Conservation (phyloP, 2,797 vertebrate species). For the Semotilus atromaculatus region DNA sequence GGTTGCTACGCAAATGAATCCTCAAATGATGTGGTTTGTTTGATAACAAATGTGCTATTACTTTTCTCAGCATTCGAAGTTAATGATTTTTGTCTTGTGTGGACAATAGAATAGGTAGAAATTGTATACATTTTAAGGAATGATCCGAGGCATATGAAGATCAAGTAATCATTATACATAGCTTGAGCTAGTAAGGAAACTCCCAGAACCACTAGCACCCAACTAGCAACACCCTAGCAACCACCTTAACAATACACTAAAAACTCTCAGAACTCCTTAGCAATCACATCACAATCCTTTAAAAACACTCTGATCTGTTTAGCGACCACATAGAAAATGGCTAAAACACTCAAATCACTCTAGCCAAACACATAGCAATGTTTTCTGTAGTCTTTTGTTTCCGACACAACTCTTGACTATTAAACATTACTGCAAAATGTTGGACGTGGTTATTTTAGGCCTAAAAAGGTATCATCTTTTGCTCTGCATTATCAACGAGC, state of each 20-base stretch:
- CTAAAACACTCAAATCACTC: neutral
- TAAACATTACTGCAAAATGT: neutral
- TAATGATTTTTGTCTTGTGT: neutral
- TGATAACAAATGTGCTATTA: slow-evolving; percentile 9
- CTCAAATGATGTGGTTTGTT: neutral
- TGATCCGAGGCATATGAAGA: neutral
- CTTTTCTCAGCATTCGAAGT: neutral
- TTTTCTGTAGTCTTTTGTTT: neutral
- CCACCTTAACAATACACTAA: neutral
- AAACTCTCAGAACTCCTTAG: neutral
- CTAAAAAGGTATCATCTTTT: neutral
- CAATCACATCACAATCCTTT: neutral
- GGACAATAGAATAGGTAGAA: neutral
- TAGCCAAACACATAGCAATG: too few species aligned
- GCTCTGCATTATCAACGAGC: neutral
- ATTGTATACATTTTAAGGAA: neutral
- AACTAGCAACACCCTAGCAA: slow-evolving; percentile 11
- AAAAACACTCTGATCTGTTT: neutral
- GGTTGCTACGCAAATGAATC: neutral
- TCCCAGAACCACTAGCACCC: neutral
- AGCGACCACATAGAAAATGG: neutral
- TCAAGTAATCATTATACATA: neutral
- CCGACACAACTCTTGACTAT: neutral
- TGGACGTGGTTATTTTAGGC: neutral
- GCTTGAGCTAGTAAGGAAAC: neutral